Evolutionary conservation across 2,797 vertebrate species (phyloP), one percentile per base, ranked within the genome.

Genomic region (Urophycis tenuis): DNA sequence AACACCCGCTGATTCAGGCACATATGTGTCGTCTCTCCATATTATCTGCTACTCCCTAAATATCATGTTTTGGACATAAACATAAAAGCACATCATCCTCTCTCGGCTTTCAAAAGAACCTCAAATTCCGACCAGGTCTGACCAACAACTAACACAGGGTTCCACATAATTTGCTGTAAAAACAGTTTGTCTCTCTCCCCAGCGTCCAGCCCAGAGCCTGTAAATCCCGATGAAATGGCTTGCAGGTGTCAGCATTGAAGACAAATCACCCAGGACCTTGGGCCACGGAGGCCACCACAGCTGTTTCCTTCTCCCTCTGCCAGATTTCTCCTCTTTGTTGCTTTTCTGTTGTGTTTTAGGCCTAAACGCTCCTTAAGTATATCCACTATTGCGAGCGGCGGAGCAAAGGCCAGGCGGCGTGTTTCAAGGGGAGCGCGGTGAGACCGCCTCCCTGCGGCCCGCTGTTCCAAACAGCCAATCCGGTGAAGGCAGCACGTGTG

Each of bases 231-330:
- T 94, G 93, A 95, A 96, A 97, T 97, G 94, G 95, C 93, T 96
- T 97, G 95, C 96, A 99, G 96, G 97, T 98, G 96, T 96, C 95
- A 94, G 95, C 93, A 96, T 96, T 96, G 95, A 96, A 96, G 94
- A 94, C 93, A 94, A 93, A 92, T 94, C 93, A 93, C 92, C 92
- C 91, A 93, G 92, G 94, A 94, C 91, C 91, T 93, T 91, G 78
- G 84, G 86, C 88, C 87, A 85, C 83, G 95, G 93, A 93, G 92
- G 84, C 85, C 93, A 90, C 88, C 91, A 92, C 96, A 97, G 96
- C 96, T 97, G 96, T 93, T 91, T 92, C 93, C 91, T 60, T 60
- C 94, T 94, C 94, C 91, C 94, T 95, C 94, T 95, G 94, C 92
- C 92, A 94, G 92, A 89, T 93, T 84, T 87, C 93, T 92, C 92